These are phyloP conservation scores for Megamerina dolium DNA, from an alignment of 2,888 invertebrate species.

Conservation along the genomic window DNA sequence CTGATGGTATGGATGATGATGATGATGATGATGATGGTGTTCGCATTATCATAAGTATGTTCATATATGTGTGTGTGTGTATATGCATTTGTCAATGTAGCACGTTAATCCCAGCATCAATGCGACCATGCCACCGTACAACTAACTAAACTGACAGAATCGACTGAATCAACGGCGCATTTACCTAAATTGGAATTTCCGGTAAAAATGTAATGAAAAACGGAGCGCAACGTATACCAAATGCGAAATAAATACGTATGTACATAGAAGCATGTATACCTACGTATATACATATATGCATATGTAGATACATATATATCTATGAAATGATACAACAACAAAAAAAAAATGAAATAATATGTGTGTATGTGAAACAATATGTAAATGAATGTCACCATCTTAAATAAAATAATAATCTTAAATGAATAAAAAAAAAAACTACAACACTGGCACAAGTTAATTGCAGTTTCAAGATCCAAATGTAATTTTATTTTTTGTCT, in stretches of 20 bases:
- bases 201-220: conserved; percentile 39
- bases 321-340: too few relatives aligned
- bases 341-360: too few relatives aligned
- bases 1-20: too few relatives aligned
- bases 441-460: too few relatives aligned
- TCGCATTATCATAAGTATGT: too few relatives aligned
- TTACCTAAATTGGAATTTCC: conserved; percentile 48
- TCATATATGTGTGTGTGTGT: background rate
- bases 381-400: conserved; percentile 42
- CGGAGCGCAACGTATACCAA: conserved; percentile 4
- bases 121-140: background rate
- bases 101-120: conserved; percentile 14
- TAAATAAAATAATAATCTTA: conserved; percentile 41
- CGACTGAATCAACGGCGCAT: conserved; percentile 37
- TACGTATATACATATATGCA: conserved; percentile 1
- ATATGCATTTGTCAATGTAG: conserved; percentile 5
- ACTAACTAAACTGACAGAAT: background rate
- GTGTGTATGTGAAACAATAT: conserved; percentile 31
- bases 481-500: too few relatives aligned
- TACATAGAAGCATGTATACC: conserved; percentile 7
- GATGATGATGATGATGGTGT: too few relatives aligned
- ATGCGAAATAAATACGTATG: conserved; percentile 23
- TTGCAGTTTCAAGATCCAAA: conserved; percentile 25
- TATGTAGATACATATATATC: conserved; percentile 8
- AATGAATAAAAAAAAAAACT: conserved; percentile 24